Evolutionary conservation across 2,113 vertebrate genomes (phyloP).

Genomic region (Cynoglossus semilaevis): DNA sequence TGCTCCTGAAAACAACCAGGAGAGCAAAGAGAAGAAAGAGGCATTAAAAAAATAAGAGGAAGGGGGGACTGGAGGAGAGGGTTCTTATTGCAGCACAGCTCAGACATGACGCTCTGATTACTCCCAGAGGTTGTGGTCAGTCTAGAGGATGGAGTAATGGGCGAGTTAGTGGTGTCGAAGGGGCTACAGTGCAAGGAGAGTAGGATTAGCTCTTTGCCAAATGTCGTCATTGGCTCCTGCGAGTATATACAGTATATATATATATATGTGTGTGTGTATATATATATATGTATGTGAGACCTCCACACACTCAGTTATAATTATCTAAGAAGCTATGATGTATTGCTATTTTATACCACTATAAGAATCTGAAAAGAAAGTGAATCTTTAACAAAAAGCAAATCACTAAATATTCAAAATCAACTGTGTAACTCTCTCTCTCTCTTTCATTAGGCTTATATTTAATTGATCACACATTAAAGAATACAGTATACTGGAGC

Average conservation of each 20-base stretch:
- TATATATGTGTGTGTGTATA: conserved; percentile 21
- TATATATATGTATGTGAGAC: too few relatives aligned
- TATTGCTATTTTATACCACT: too few relatives aligned
- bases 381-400: too few relatives aligned
- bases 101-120: conserved; percentile 70
- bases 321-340: too few relatives aligned
- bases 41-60: conserved; percentile 1
- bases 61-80: conserved; percentile 18
- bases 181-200: conserved; percentile 30
- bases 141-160: conserved; percentile 11
- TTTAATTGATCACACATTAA: conserved; percentile 13
- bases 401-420: too few relatives aligned
- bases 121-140: conserved; percentile 71
- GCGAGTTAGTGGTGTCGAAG: not conserved
- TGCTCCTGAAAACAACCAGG: conserved; percentile 57
- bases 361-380: too few relatives aligned
- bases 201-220: conserved; percentile 51
- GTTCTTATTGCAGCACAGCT: conserved; percentile 58
- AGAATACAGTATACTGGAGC: conserved; percentile 1
- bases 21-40: conserved; percentile 39
- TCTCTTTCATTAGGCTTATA: not conserved
- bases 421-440: too few relatives aligned
- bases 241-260: conserved; percentile 14
- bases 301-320: too few relatives aligned
- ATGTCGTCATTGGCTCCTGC: conserved; percentile 57